Evolutionary conservation across 1,140 invertebrate species (phyloP).

Genomic region (Drosophila pachea): DNA sequence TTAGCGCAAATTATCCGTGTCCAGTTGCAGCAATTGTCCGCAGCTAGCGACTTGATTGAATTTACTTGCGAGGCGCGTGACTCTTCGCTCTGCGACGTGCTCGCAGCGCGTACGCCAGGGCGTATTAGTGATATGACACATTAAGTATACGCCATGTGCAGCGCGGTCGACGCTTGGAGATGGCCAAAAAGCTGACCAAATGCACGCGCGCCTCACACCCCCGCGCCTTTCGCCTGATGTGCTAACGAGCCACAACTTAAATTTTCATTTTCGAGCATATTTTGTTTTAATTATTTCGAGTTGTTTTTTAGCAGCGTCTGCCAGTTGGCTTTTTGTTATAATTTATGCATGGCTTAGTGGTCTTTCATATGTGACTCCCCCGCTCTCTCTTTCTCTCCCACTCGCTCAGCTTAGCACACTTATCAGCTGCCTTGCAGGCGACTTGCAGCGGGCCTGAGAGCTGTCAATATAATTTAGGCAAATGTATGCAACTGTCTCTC

Average conservation of each 20-base stretch:
- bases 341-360: constrained; percentile 65
- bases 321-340: constrained; percentile 45
- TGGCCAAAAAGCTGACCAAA: constrained; percentile 22
- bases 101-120: constrained; percentile 20
- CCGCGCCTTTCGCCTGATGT: constrained; percentile 16
- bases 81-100: constrained; percentile 44
- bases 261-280: constrained; percentile 31
- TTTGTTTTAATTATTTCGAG: constrained; percentile 43
- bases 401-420: constrained; percentile 54
- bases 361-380: constrained; percentile 49
- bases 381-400: not conserved
- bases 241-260: constrained; percentile 34
- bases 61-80: constrained; percentile 66
- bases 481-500: constrained; percentile 60
- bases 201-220: not conserved
- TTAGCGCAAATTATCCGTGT: constrained; percentile 67
- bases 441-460: constrained; percentile 54
- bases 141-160: constrained; percentile 35
- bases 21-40: constrained; percentile 58
- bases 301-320: constrained; percentile 18
- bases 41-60: constrained; percentile 66
- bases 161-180: not conserved
- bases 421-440: constrained; percentile 65
- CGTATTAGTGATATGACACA: constrained; percentile 2
- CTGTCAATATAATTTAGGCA: constrained; percentile 75